These are phyloP conservation scores for Nomia melanderi DNA, from an alignment of 1,140 invertebrate genomes.

Conservation along the genomic window DNA sequence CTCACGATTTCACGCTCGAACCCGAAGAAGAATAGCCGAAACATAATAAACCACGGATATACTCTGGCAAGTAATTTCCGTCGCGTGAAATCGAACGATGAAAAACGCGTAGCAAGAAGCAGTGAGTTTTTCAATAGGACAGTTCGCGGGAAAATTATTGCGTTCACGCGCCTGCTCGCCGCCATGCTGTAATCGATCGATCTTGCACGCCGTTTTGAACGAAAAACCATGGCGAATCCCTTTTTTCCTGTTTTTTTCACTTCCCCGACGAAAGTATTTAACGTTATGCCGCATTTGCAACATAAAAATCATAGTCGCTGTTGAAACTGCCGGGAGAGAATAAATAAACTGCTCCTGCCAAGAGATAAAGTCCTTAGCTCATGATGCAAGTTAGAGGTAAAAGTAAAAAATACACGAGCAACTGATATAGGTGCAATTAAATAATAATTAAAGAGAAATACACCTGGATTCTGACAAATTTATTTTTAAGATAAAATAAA, in stretches of 20 bases:
- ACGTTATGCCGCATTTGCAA: background rate
- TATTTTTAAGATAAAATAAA: no score
- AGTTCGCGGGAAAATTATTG: constrained; percentile 19
- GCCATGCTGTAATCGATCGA: background rate
- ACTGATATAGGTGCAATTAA: no score
- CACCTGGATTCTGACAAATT: no score
- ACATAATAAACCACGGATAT: constrained; percentile 36
- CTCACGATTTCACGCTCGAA: constrained; percentile 47
- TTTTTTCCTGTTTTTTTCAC: background rate
- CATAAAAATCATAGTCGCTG: no score
- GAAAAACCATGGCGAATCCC: background rate
- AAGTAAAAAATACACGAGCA: no score
- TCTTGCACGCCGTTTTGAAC: background rate
- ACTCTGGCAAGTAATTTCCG: constrained; percentile 18
- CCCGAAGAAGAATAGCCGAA: constrained; percentile 18
- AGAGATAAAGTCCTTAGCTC: no score
- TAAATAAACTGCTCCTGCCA: no score
- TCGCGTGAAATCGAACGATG: constrained; percentile 24
- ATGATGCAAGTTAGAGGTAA: no score
- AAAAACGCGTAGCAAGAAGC: constrained; percentile 5
- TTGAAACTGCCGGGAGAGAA: no score
- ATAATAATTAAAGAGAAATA: no score
- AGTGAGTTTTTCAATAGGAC: background rate
- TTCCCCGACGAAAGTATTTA: background rate
- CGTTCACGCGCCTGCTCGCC: background rate